Percentiles rank a stretch among this genome's conserved stretches.
phyloP scores from a whole-genome alignment of 2,797 vertebrate species.

The Apogon hyalosoma region DNA sequence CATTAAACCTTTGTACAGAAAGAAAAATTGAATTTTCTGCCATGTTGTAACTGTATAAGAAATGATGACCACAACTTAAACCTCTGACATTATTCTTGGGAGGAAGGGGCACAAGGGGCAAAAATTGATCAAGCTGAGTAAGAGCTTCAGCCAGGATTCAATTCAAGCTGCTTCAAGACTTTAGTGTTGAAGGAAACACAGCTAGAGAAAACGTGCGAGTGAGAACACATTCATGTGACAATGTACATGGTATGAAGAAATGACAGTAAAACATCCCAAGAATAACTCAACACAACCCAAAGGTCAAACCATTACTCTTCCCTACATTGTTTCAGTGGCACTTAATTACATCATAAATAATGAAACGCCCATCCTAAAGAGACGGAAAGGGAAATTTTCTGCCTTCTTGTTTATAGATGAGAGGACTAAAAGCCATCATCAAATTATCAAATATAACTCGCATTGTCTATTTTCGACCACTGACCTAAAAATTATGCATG shows the following conservation, averaged over 20 bases:
- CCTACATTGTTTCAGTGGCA: background rate
- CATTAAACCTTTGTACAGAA: background rate
- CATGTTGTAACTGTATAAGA: background rate
- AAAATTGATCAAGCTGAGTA: constrained; percentile 8
- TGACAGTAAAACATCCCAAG: background rate
- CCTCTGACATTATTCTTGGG: background rate
- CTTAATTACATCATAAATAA: background rate
- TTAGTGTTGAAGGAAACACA: background rate
- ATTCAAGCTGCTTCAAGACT: constrained; percentile 10
- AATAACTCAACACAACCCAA: background rate
- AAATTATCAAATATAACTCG: no score
- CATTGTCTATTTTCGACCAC: background rate
- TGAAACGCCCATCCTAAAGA: background rate
- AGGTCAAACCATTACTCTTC: background rate
- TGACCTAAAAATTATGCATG: background rate
- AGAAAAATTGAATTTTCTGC: background rate
- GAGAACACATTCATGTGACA: background rate
- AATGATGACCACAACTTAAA: constrained; percentile 4
- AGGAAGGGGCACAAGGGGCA: background rate
- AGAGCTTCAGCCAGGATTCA: constrained; percentile 36
- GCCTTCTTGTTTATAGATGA: background rate
- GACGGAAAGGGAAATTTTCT: background rate
- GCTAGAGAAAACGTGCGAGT: constrained; percentile 11
- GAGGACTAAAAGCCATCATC: background rate
- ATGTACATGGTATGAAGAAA: background rate